Conservation (phyloP, 2,113 vertebrate genomes). For the Podarcis cretensis region DNA sequence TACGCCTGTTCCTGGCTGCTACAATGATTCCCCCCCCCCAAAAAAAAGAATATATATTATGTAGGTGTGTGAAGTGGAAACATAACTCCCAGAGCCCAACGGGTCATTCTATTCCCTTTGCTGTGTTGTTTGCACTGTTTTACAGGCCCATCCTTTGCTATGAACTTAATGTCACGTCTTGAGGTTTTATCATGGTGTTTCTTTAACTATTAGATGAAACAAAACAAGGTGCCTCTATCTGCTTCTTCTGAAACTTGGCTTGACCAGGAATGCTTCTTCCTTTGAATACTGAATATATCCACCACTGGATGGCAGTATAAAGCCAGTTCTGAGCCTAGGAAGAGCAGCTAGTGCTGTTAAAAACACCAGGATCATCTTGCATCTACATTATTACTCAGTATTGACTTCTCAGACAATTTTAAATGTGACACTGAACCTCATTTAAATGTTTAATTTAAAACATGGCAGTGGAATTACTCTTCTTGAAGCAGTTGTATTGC, state of each 20-base stretch:
- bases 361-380: background rate
- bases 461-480: background rate
- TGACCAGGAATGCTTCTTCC: background rate
- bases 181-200: background rate
- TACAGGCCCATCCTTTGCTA: background rate
- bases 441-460: conserved; percentile 42
- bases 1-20: background rate
- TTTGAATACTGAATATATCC: conserved; percentile 25
- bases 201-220: background rate
- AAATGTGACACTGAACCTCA: conserved; percentile 13
- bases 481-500: background rate
- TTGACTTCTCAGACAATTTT: conserved; percentile 21
- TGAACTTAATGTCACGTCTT: background rate
- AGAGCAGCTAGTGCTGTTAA: background rate
- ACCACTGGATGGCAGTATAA: conserved; percentile 15
- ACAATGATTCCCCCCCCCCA: background rate
- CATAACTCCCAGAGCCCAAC: background rate
- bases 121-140: background rate
- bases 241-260: background rate
- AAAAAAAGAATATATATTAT: background rate
- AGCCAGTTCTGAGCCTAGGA: background rate
- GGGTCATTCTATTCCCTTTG: background rate
- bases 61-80: background rate
- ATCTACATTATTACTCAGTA: conserved; percentile 5
- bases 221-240: background rate